These are phyloP conservation scores for Leptobrachium leishanense DNA, from an alignment of 2,113 vertebrate genomes.

Conservation along the genomic window DNA sequence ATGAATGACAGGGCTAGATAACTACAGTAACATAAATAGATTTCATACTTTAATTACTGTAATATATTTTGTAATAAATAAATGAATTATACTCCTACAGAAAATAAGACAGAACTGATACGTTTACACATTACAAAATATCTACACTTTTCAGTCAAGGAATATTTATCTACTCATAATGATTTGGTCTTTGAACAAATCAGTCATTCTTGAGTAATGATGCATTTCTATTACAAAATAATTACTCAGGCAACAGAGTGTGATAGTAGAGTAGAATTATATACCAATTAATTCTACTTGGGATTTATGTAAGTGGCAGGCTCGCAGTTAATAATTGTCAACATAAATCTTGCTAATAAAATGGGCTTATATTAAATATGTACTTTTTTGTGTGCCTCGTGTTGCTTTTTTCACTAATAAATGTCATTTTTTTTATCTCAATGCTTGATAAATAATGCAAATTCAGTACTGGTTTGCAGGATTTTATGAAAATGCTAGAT, in stretches of 20 bases:
- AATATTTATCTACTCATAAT: neutral
- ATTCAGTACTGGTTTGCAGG: conserved; percentile 22
- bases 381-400: neutral
- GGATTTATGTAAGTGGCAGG: conserved; percentile 2
- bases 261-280: neutral
- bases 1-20: too few relatives aligned
- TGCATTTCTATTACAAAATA: neutral
- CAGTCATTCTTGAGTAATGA: conserved; percentile 3
- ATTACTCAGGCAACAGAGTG: neutral
- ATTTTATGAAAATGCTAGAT: conserved; percentile 25
- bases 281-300: conserved; percentile 1
- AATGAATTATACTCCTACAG: too few relatives aligned
- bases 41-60: too few relatives aligned
- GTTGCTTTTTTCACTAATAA: neutral
- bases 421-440: neutral
- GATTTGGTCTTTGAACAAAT: neutral
- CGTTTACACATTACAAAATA: too few relatives aligned
- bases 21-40: too few relatives aligned
- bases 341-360: neutral
- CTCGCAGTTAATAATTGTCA: neutral
- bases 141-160: neutral
- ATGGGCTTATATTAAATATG: neutral
- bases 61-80: too few relatives aligned
- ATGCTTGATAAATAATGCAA: conserved; percentile 12
- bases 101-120: too few relatives aligned